Evolutionary conservation across 2,888 invertebrate species (phyloP).

Genomic region (Margaritifera margaritifera): DNA sequence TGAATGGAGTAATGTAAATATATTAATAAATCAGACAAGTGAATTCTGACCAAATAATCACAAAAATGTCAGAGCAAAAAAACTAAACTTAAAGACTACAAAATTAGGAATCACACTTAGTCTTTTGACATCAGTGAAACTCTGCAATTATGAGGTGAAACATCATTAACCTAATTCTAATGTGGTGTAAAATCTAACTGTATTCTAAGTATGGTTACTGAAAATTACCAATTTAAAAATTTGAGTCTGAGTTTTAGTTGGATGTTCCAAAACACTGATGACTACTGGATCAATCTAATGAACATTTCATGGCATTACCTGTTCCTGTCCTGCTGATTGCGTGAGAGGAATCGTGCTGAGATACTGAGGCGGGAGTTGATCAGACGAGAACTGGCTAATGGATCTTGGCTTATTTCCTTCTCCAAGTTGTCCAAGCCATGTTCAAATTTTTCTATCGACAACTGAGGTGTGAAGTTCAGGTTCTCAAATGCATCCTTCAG

Average conservation of each 20-base stretch:
- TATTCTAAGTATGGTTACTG: no score
- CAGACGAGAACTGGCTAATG: conserved; percentile 17
- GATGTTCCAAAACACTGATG: not conserved
- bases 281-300: not conserved
- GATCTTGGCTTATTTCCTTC: conserved; percentile 39
- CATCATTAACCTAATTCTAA: no score
- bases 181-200: no score
- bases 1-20: no score
- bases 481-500: conserved; percentile 66
- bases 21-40: no score
- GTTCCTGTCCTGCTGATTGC: conserved; percentile 43
- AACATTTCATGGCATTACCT: conserved; percentile 26
- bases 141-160: no score
- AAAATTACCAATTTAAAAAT: not conserved
- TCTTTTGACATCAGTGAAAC: no score
- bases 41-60: no score
- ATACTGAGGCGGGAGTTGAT: conserved; percentile 60
- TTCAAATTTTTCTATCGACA: conserved; percentile 55
- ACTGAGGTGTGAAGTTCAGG: conserved; percentile 56
- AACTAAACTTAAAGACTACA: no score
- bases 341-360: conserved; percentile 64
- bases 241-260: conserved; percentile 1
- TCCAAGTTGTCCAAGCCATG: conserved; percentile 57
- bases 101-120: no score
- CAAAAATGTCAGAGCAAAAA: no score